These are phyloP conservation scores for Rhyzopertha dominica DNA, from an alignment of 1,140 invertebrate species.

Conservation along the genomic window DNA sequence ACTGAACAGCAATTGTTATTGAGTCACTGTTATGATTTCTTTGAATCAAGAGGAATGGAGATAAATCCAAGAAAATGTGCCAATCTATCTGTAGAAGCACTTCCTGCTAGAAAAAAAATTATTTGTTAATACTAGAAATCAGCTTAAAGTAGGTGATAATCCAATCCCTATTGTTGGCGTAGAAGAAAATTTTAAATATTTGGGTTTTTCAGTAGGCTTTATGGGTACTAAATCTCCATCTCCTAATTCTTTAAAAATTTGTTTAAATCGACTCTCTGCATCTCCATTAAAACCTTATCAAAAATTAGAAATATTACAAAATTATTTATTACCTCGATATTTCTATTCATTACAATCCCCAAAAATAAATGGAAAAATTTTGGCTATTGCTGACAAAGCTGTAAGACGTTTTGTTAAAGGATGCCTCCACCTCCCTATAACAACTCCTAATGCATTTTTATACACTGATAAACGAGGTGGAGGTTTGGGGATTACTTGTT, in stretches of 20 bases:
- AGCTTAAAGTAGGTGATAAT: slow-evolving; percentile 10
- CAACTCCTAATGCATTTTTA: slow-evolving; percentile 12
- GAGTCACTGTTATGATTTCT: slow-evolving; percentile 10
- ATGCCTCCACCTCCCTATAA: slow-evolving; percentile 11
- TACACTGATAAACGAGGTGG: background rate
- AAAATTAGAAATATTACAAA: slow-evolving; percentile 11
- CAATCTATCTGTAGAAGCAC: slow-evolving; percentile 33
- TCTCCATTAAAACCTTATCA: slow-evolving; percentile 19
- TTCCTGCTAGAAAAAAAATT: slow-evolving; percentile 21
- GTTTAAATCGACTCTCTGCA: background rate
- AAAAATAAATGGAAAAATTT: background rate
- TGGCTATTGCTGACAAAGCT: slow-evolving; percentile 6
- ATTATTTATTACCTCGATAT: slow-evolving; percentile 11
- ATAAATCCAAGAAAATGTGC: slow-evolving; percentile 40
- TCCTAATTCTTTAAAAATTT: background rate
- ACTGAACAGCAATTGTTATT: slow-evolving; percentile 20
- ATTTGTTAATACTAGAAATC: slow-evolving; percentile 3
- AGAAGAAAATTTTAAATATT: slow-evolving; percentile 32
- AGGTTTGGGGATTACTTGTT: background rate
- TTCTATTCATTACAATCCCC: slow-evolving; percentile 12
- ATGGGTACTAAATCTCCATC: slow-evolving; percentile 16
- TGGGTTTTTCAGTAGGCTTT: slow-evolving; percentile 32
- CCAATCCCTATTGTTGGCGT: slow-evolving; percentile 13
- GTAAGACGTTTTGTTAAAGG: slow-evolving; percentile 6
- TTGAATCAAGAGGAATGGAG: slow-evolving; percentile 14